Evolutionary conservation across 2,797 vertebrate genomes (phyloP).

Genomic region (Kryptopterus vitreolus): DNA sequence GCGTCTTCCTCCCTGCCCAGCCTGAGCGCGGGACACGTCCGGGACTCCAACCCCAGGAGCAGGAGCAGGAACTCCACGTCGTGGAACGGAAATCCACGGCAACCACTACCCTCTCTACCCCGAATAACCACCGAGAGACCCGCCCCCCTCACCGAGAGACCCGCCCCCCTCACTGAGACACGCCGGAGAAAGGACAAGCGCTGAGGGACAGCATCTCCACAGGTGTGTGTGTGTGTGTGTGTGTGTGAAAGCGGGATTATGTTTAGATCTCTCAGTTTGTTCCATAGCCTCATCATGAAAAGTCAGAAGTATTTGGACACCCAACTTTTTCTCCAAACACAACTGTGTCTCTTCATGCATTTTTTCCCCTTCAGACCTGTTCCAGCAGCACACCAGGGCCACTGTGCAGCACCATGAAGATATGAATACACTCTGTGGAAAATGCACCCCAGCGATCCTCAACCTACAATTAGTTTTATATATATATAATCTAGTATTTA

Average conservation of each 20-base stretch:
- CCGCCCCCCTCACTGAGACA: conserved; percentile 57
- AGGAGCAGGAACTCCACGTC: conserved; percentile 35
- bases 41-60: conserved; percentile 31
- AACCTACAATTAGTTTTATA: no score
- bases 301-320: no score
- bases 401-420: no score
- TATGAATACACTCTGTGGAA: no score
- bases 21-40: conserved; percentile 39
- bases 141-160: conserved; percentile 56
- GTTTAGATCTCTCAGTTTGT: no score
- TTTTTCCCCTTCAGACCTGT: no score
- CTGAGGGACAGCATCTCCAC: neutral
- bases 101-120: conserved; percentile 49
- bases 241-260: neutral
- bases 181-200: conserved; percentile 61
- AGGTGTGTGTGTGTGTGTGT: conserved; percentile 1
- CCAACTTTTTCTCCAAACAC: no score
- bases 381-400: no score
- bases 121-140: conserved; percentile 52
- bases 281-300: no score
- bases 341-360: no score
- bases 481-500: no score
- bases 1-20: conserved; percentile 47
- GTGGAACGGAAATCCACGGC: conserved; percentile 50
- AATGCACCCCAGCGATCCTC: no score